Conservation (phyloP, 2,113 vertebrate genomes). For the Salvator merianae region DNA sequence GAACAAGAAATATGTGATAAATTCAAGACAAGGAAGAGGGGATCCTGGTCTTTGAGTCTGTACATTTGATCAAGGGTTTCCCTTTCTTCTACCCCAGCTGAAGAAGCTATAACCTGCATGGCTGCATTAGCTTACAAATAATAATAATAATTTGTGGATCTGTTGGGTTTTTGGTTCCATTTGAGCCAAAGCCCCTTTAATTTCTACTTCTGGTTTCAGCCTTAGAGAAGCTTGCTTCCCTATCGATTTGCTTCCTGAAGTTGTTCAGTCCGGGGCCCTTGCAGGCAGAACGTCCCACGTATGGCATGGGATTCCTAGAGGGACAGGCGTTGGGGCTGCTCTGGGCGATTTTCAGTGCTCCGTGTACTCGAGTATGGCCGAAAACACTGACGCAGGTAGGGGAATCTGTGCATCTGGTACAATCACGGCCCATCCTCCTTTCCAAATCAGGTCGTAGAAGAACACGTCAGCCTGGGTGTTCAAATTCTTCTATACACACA, state of each 20-base stretch:
- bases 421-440: too few relatives aligned
- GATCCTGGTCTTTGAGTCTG: too few relatives aligned
- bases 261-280: conserved; percentile 78
- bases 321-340: conserved; percentile 86
- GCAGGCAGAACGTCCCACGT: conserved; percentile 79
- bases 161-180: too few relatives aligned
- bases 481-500: too few relatives aligned
- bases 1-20: too few relatives aligned
- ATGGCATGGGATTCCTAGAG: conserved; percentile 88
- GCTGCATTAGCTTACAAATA: background rate
- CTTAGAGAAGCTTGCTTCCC: conserved; percentile 83
- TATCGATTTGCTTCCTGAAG: conserved; percentile 82
- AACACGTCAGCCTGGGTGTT: too few relatives aligned
- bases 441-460: too few relatives aligned
- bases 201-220: conserved; percentile 73
- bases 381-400: conserved; percentile 87
- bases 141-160: too few relatives aligned
- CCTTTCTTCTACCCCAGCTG: too few relatives aligned
- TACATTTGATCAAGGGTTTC: too few relatives aligned
- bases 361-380: conserved; percentile 89
- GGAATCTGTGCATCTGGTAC: background rate
- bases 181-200: too few relatives aligned
- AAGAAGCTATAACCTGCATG: background rate
- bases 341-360: conserved; percentile 94
- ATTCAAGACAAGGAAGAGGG: too few relatives aligned